Evolutionary conservation across 2,888 invertebrate species (phyloP), one percentile per base, ranked within the genome.

Genomic region (Dyspetes luteomarginatus): DNA sequence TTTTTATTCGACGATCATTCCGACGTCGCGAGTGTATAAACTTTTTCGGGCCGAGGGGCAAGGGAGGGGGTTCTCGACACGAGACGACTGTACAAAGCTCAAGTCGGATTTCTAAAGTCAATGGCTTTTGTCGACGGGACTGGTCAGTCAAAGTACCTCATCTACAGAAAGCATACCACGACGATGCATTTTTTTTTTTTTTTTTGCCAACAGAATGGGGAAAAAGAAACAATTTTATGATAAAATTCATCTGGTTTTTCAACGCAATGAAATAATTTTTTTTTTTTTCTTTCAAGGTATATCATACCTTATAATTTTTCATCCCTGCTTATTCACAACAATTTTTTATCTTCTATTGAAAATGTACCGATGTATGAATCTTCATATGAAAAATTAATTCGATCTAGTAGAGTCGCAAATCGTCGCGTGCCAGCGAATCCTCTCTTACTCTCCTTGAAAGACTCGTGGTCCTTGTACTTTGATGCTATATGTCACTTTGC

Each of bases 401-500:
- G n/a, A 69, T 36, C 12, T 36, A 15, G 30, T 19, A 30, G 55
- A 41, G 48, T 41, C 41, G 36, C 41, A 56, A 22, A 48, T 69
- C 58, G 80, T 80, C 82, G 80, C 82, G 82, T 80, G 82, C 82
- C 76, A 52, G 36, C 22, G 50, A 65, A 52, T 58, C 80, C 36
- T 67, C 75, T 75, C 80, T 72, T 75, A 79, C 75, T 76, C 79
- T 78, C 75, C 80, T 69, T 68, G 52, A 65, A 77, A 73, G 45
- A 55, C 67, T 56, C 67, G 19, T 30, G 22, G n/a, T n/a, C 56
- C 55, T 36, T 50, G 64, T 76, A 60, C 82, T 82, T 67, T 78
- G 81, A 81, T 73, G 69, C 78, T 30, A 45, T 24, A 60, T n/a
- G n/a, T 56, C 84, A 81, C 83, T 82, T 81, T 77, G 73, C 81